Percentiles rank a stretch among this genome's conserved stretches.
These are phyloP conservation scores for Andrena bucephala DNA, from an alignment of 2,888 invertebrate species.

Conservation along the genomic window DNA sequence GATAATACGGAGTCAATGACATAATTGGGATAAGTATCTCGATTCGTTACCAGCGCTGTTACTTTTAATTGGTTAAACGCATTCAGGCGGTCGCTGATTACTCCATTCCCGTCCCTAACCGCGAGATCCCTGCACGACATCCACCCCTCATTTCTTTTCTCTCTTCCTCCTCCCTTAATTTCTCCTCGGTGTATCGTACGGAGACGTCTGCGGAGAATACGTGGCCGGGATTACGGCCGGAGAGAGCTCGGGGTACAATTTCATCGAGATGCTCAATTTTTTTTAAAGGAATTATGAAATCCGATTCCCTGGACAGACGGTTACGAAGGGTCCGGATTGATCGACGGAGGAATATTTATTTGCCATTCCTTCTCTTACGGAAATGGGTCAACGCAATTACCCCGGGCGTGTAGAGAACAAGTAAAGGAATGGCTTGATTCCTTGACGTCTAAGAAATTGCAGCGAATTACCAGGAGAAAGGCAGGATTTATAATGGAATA, in stretches of 20 bases:
- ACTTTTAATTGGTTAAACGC: conserved; percentile 8
- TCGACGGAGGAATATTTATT: conserved; percentile 24
- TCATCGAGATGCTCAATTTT: background rate
- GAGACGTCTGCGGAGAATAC: background rate
- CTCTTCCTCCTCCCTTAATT: background rate
- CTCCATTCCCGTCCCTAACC: background rate
- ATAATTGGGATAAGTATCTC: conserved; percentile 15
- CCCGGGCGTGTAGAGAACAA: conserved; percentile 22
- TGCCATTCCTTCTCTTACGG: conserved; percentile 9
- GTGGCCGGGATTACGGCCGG: background rate
- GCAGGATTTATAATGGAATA: conserved; percentile 1
- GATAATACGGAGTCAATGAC: conserved; percentile 41
- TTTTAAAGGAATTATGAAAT: background rate
- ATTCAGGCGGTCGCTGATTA: background rate
- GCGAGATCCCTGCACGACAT: background rate
- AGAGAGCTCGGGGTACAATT: background rate
- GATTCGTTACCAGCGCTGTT: background rate
- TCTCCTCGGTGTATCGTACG: background rate
- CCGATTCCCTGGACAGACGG: background rate
- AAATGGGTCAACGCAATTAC: conserved; percentile 31
- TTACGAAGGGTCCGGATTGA: conserved; percentile 4
- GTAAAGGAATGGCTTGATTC: conserved; percentile 20
- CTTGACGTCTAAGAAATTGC: conserved; percentile 27
- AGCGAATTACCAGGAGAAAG: conserved; percentile 16
- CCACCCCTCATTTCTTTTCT: background rate